Evolutionary conservation across 2,797 vertebrate species (phyloP).

Genomic region (Mastacembelus armatus): DNA sequence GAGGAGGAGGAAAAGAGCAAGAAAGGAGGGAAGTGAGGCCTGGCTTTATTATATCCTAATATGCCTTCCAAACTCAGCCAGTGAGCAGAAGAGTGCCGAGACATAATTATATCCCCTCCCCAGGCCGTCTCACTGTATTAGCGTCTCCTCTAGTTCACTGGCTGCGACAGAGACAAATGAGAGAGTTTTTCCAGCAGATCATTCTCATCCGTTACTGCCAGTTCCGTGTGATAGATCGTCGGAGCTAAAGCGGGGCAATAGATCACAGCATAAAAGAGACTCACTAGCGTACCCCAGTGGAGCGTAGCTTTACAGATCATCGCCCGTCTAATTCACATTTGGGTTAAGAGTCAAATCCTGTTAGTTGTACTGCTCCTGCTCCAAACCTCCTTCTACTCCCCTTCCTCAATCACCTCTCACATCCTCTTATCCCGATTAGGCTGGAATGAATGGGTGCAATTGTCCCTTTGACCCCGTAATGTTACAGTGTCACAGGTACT

Average conservation of each 20-base stretch:
- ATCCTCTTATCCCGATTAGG: constrained; percentile 75
- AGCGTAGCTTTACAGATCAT: constrained; percentile 85
- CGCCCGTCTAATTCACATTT: constrained; percentile 83
- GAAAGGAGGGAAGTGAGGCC: constrained; percentile 60
- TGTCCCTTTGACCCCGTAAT: constrained; percentile 52
- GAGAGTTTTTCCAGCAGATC: constrained; percentile 88
- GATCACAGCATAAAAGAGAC: constrained; percentile 87
- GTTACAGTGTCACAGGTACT: constrained; percentile 36
- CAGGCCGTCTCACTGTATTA: constrained; percentile 88
- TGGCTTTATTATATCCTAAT: constrained; percentile 85
- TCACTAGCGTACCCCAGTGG: constrained; percentile 81
- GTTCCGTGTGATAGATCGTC: constrained; percentile 87
- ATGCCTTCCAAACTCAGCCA: constrained; percentile 81
- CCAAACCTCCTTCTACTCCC: not conserved
- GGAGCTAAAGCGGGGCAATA: constrained; percentile 85
- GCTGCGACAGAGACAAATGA: constrained; percentile 91
- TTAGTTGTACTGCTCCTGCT: constrained; percentile 60
- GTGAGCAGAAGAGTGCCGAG: constrained; percentile 83
- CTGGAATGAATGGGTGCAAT: constrained; percentile 77
- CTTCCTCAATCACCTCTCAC: constrained; percentile 37
- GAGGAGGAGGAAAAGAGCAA: constrained; percentile 17
- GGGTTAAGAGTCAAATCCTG: constrained; percentile 84
- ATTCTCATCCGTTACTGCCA: constrained; percentile 90
- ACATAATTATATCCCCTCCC: constrained; percentile 90
- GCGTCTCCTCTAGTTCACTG: constrained; percentile 88